Evolutionary conservation across 2,888 invertebrate genomes (phyloP).

Genomic region (Cybosia mesomella): DNA sequence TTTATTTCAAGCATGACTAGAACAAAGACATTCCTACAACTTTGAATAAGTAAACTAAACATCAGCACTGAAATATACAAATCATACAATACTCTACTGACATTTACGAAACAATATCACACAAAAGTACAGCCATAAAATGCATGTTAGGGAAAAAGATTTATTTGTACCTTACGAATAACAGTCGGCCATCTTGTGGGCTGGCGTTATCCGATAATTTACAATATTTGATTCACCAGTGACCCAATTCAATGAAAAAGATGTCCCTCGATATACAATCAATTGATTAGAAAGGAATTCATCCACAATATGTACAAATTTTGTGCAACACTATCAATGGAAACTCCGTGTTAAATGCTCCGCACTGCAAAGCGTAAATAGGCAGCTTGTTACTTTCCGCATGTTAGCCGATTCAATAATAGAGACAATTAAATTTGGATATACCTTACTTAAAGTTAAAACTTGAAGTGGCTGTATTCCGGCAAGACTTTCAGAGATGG

Average conservation of each 20-base stretch:
- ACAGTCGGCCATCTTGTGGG: slow-evolving; percentile 87
- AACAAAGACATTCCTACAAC: slow-evolving; percentile 73
- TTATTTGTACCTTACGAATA: slow-evolving; percentile 84
- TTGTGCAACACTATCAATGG: slow-evolving; percentile 61
- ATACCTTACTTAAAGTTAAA: slow-evolving; percentile 63
- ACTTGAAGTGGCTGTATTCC: slow-evolving; percentile 53
- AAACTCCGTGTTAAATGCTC: slow-evolving; percentile 66
- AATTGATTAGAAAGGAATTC: slow-evolving; percentile 57
- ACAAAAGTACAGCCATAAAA: slow-evolving; percentile 54
- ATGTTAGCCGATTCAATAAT: slow-evolving; percentile 36
- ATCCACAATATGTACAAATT: slow-evolving; percentile 60
- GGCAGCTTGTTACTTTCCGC: slow-evolving; percentile 73
- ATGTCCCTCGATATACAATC: slow-evolving; percentile 58
- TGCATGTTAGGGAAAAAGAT: slow-evolving; percentile 64
- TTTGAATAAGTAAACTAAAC: slow-evolving; percentile 33
- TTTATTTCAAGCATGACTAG: slow-evolving; percentile 60
- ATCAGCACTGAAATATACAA: slow-evolving; percentile 42
- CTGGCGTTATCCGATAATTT: slow-evolving; percentile 84
- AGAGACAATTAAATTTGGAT: slow-evolving; percentile 36
- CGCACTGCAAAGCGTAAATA: slow-evolving; percentile 78
- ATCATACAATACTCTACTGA: slow-evolving; percentile 46
- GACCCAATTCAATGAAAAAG: slow-evolving; percentile 63
- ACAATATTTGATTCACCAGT: slow-evolving; percentile 69
- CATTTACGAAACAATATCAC: slow-evolving; percentile 43
- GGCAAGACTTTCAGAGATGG: slow-evolving; percentile 57